Percentiles rank a stretch among this genome's conserved stretches.
phyloP scores from a whole-genome alignment of 1,140 invertebrate genomes.

The Dendrolimus punctatus region DNA sequence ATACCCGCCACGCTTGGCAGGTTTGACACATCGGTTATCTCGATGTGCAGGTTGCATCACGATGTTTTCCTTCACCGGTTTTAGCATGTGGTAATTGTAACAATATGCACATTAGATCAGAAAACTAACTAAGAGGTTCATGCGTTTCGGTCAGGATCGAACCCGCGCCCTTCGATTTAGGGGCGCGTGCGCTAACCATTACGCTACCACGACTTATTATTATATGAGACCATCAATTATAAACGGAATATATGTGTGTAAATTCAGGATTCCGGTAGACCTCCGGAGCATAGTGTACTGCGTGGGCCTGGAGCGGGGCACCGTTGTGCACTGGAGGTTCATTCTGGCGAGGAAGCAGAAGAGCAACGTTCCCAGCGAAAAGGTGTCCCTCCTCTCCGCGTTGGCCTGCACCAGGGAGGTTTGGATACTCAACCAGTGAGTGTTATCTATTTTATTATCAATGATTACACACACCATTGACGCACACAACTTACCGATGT shows the following conservation, averaged over 20 bases:
- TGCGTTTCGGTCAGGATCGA: too few relatives aligned
- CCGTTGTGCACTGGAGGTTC: constrained; percentile 85
- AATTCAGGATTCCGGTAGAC: constrained; percentile 81
- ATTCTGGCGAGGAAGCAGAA: constrained; percentile 81
- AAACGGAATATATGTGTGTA: not conserved
- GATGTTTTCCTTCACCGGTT: too few relatives aligned
- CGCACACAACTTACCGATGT: not conserved
- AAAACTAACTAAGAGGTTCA: too few relatives aligned
- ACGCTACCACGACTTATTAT: too few relatives aligned
- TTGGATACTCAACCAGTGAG: constrained; percentile 51
- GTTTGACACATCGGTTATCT: too few relatives aligned
- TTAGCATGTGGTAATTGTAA: too few relatives aligned
- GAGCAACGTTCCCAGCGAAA: constrained; percentile 80
- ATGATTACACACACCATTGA: not conserved
- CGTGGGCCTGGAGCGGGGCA: constrained; percentile 81
- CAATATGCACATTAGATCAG: too few relatives aligned
- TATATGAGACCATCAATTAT: too few relatives aligned
- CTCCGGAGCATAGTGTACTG: constrained; percentile 84
- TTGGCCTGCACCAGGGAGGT: constrained; percentile 77
- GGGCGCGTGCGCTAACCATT: too few relatives aligned
- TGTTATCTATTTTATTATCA: constrained; percentile 2
- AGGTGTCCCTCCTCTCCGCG: constrained; percentile 75
- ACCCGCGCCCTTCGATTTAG: too few relatives aligned
- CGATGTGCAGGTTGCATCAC: too few relatives aligned
- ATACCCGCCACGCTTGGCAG: too few relatives aligned